These are phyloP conservation scores for Trematocara marginatum DNA, from an alignment of 2,113 vertebrate genomes.

Conservation along the genomic window DNA sequence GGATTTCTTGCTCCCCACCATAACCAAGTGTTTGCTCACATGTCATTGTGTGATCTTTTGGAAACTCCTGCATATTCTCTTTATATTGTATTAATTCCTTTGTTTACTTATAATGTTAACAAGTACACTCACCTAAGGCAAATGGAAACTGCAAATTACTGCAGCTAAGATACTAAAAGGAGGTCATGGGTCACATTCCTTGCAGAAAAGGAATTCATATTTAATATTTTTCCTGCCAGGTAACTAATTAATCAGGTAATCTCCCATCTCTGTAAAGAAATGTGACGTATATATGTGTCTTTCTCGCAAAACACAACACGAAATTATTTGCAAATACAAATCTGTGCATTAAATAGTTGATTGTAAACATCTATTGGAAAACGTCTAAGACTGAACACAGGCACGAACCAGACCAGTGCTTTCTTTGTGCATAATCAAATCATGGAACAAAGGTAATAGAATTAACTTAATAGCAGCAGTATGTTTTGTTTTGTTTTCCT, in stretches of 20 bases:
- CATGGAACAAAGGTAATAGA: neutral
- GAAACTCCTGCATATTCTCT: neutral
- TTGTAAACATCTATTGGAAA: neutral
- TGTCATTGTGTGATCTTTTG: neutral
- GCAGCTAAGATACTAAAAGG: neutral
- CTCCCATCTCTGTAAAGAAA: neutral
- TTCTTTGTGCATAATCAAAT: neutral
- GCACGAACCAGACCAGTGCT: neutral
- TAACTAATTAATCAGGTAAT: neutral
- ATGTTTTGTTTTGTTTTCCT: neutral
- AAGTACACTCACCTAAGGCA: neutral
- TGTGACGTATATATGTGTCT: accelerated
- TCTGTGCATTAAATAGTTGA: neutral
- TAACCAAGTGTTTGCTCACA: neutral
- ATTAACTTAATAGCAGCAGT: neutral
- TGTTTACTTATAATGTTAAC: neutral
- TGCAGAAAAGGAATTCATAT: neutral
- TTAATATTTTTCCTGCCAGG: neutral
- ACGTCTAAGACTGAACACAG: neutral
- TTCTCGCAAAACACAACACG: neutral
- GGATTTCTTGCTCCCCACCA: neutral
- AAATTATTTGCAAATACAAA: neutral
- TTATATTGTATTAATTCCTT: neutral
- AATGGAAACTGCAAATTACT: neutral
- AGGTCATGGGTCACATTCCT: neutral